Evolutionary conservation across 2,113 vertebrate species (phyloP), one percentile per base, ranked within the genome.

Genomic region (Mobula hypostoma): DNA sequence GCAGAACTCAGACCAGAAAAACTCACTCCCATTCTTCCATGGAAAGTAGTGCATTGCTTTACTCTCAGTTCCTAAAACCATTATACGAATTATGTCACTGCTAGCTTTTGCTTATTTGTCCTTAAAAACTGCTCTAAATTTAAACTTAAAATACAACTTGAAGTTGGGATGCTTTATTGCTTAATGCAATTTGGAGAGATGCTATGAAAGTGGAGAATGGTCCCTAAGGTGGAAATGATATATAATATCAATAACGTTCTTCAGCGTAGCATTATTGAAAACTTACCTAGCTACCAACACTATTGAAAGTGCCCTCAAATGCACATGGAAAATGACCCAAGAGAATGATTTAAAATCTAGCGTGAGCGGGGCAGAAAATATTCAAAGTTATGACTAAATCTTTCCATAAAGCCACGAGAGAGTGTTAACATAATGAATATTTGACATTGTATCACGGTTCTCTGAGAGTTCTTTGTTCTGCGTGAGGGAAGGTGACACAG

Each of bases 111-210:
- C 82, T 83, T 48, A 6, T 27, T 83, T 48, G 48, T 24, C 19
- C 17, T 56, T 83, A 83, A 83, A 56, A 24, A 7, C 0, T 56
- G 17, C 80, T 83, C 40, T 83, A 56, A 21, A 83, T 56, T 83
- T 83, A 83, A 83, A 83, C 40, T 83, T 83, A 83, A 61, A 85
- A 85, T 85, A 21, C 58, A 2, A 85, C 58, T 85, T 58, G 56
- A 85, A 85, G 56, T 5, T 85, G 24, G 58, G 48, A 29, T 85
- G 2, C 82, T 58, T 7, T 27, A 85, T 58, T 56, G 9, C 56
- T 85, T 58, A 83, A 58, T 85, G 48, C 21, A 14, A 9, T 36
- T 79, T 1, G 77, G 8, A 61, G 48, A 12, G 24, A 27, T 29
- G 48, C 9, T 58, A 61, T 58, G 9, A 61, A 85, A 11, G 36